Conservation (phyloP, 2,113 vertebrate species). For the Montifringilla adamsi region DNA sequence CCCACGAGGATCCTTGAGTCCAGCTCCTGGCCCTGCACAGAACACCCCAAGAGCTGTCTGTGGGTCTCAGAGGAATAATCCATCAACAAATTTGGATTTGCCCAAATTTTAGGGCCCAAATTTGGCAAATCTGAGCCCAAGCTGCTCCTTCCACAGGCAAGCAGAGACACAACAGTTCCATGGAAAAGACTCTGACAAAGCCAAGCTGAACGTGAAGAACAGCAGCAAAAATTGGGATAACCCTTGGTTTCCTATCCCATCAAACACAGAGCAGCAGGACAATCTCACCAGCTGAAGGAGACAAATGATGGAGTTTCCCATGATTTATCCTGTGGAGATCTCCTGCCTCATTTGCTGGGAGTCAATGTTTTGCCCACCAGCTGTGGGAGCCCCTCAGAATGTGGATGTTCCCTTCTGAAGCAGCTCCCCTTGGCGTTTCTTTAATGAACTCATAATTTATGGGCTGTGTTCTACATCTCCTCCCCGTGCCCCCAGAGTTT, state of each 20-base stretch:
- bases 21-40: background rate
- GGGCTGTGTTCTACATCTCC: background rate
- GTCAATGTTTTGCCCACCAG: background rate
- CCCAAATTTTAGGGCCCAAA: too few species aligned
- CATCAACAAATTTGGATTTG: background rate
- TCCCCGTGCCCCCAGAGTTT: background rate
- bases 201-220: background rate
- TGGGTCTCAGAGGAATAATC: background rate
- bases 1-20: background rate
- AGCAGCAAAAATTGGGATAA: background rate
- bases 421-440: conserved; percentile 5
- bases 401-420: background rate
- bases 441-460: conserved; percentile 54
- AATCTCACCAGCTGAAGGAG: background rate
- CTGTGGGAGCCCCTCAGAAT: background rate
- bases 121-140: background rate
- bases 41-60: background rate
- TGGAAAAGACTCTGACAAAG: background rate
- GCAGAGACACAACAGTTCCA: rapidly evolving
- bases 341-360: background rate
- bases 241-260: background rate
- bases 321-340: background rate
- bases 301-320: background rate
- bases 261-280: background rate
- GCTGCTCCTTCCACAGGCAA: background rate